Conservation (phyloP, 2,888 invertebrate species). For the Terebella lapidaria region DNA sequence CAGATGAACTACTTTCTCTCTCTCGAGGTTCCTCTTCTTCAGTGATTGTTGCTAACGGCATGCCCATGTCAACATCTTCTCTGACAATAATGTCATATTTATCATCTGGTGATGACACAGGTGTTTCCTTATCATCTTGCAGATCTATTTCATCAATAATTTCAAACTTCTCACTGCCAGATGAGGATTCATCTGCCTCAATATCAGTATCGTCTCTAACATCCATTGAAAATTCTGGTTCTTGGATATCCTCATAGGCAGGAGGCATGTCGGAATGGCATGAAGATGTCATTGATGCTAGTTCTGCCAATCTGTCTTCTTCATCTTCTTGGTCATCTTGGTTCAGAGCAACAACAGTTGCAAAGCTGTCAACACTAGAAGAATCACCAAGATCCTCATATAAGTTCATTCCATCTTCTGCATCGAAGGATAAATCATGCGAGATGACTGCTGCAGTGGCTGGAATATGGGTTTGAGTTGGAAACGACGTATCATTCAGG, state of each 20-base stretch:
- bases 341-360: conserved; percentile 47
- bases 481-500: background rate
- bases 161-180: conserved; percentile 42
- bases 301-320: conserved; percentile 56
- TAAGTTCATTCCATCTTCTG: conserved; percentile 11
- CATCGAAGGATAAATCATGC: background rate
- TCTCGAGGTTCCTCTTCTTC: conserved; percentile 22
- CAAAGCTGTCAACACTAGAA: conserved; percentile 52
- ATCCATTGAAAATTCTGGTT: conserved; percentile 27
- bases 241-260: conserved; percentile 67
- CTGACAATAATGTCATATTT: conserved; percentile 57
- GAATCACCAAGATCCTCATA: conserved; percentile 42
- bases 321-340: conserved; percentile 46
- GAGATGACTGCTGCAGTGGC: background rate
- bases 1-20: conserved; percentile 17
- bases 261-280: conserved; percentile 58
- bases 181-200: conserved; percentile 28
- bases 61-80: conserved; percentile 60
- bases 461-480: background rate
- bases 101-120: conserved; percentile 31
- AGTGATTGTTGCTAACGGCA: conserved; percentile 15
- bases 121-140: background rate
- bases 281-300: conserved; percentile 56
- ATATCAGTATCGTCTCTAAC: conserved; percentile 19
- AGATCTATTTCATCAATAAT: conserved; percentile 11